These are phyloP conservation scores for Aspidapion aeneum DNA, from an alignment of 2,888 invertebrate species.

Conservation along the genomic window DNA sequence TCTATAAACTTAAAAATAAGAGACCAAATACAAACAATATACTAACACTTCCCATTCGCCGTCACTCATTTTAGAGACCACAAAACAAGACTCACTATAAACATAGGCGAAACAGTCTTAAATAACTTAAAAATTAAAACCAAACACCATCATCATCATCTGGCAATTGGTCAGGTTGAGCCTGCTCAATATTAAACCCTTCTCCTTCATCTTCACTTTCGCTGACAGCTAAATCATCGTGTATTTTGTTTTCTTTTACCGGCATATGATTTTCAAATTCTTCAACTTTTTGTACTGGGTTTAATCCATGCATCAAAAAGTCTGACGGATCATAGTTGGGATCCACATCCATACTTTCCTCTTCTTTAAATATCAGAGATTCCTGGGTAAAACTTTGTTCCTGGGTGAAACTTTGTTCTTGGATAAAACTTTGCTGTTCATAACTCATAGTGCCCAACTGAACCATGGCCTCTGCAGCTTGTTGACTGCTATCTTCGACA, in stretches of 20 bases:
- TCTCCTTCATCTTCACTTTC: constrained; percentile 67
- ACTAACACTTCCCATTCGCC: too few species aligned
- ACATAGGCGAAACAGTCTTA: too few species aligned
- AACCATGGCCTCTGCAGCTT: constrained; percentile 75
- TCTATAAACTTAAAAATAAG: too few species aligned
- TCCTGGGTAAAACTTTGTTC: too few species aligned
- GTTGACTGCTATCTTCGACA: constrained; percentile 52
- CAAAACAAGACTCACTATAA: too few species aligned
- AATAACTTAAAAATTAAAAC: constrained; percentile 15
- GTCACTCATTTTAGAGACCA: too few species aligned
- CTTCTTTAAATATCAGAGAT: constrained; percentile 43
- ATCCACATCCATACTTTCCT: constrained; percentile 73
- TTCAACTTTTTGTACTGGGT: constrained; percentile 34
- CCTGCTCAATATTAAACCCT: constrained; percentile 13
- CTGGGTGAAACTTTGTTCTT: too few species aligned
- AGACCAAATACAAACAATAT: too few species aligned
- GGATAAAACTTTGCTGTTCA: constrained; percentile 49
- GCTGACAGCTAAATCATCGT: constrained; percentile 72
- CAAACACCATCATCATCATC: constrained; percentile 25
- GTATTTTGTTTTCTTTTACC: constrained; percentile 56
- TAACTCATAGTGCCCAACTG: constrained; percentile 66
- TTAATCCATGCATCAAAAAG: constrained; percentile 60
- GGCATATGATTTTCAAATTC: constrained; percentile 23
- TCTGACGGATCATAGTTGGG: constrained; percentile 85
- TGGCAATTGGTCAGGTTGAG: constrained; percentile 13